Conservation (phyloP, 2,888 invertebrate species). For the Ctenicera cuprea region DNA sequence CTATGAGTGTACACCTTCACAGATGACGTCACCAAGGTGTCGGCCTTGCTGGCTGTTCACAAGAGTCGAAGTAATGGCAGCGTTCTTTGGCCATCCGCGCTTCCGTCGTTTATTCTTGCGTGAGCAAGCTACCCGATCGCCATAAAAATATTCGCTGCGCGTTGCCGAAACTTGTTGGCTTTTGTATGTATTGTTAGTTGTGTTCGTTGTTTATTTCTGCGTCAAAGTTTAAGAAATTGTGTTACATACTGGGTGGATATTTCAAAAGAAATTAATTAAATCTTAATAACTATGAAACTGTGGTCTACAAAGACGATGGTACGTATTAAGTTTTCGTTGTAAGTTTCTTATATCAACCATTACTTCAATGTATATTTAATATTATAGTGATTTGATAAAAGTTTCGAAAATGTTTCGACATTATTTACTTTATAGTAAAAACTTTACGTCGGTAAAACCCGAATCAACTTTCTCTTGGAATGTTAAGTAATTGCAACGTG, state of each 20-base stretch:
- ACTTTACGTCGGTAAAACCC: not conserved
- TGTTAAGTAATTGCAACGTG: constrained; percentile 28
- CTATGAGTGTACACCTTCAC: constrained; percentile 54
- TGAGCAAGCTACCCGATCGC: constrained; percentile 15
- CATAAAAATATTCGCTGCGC: not conserved
- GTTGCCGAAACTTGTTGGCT: not conserved
- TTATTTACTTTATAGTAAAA: not conserved
- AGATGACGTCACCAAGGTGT: constrained; percentile 50
- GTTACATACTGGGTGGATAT: too few relatives aligned
- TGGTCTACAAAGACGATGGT: too few relatives aligned
- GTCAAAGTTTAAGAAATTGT: too few relatives aligned
- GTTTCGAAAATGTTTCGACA: not conserved
- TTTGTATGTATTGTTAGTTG: not conserved
- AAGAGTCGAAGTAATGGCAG: constrained; percentile 41
- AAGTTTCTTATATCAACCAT: too few relatives aligned
- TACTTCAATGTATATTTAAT: too few relatives aligned
- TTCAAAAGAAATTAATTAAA: too few relatives aligned
- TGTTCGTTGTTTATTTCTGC: too few relatives aligned
- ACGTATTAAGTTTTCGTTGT: too few relatives aligned
- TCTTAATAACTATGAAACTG: too few relatives aligned
- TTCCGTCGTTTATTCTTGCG: constrained; percentile 28
- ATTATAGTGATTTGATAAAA: not conserved
- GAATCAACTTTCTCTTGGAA: constrained; percentile 22
- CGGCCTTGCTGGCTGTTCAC: constrained; percentile 43
- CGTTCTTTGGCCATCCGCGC: constrained; percentile 37